phyloP scores from a whole-genome alignment of 2,888 invertebrate genomes.

The Scrobipalpa costella region DNA sequence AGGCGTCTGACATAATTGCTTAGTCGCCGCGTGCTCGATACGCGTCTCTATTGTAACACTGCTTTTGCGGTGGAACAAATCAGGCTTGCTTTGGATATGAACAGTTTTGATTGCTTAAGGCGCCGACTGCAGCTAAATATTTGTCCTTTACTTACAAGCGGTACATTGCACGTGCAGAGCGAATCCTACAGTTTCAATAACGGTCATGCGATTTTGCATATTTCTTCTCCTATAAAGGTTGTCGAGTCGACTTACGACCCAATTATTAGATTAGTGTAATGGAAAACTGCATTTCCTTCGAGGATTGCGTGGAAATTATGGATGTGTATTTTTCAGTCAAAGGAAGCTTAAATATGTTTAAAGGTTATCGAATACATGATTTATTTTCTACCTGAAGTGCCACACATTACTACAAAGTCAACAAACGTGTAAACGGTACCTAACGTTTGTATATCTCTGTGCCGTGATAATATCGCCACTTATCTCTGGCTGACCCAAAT shows the following conservation, averaged over 20 bases:
- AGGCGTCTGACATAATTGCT: constrained; percentile 72
- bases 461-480: constrained; percentile 37
- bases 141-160: too few relatives aligned
- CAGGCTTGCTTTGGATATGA: constrained; percentile 28
- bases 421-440: constrained; percentile 15
- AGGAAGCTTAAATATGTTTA: too few relatives aligned
- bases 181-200: too few relatives aligned
- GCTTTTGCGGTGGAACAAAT: constrained; percentile 33
- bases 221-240: too few relatives aligned
- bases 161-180: too few relatives aligned
- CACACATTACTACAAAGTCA: constrained; percentile 15
- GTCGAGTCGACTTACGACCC: too few relatives aligned
- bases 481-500: constrained; percentile 65
- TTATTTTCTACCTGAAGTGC: neutral
- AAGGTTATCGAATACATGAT: neutral
- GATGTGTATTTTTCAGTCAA: too few relatives aligned
- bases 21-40: constrained; percentile 30
- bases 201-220: too few relatives aligned
- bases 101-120: constrained; percentile 27
- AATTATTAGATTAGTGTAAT: too few relatives aligned
- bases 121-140: neutral
- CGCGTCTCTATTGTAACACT: constrained; percentile 33
- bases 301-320: too few relatives aligned
- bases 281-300: too few relatives aligned
- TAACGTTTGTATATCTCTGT: constrained; percentile 18